phyloP scores from a whole-genome alignment of 2,797 vertebrate genomes.

The Danio aesculapii region DNA sequence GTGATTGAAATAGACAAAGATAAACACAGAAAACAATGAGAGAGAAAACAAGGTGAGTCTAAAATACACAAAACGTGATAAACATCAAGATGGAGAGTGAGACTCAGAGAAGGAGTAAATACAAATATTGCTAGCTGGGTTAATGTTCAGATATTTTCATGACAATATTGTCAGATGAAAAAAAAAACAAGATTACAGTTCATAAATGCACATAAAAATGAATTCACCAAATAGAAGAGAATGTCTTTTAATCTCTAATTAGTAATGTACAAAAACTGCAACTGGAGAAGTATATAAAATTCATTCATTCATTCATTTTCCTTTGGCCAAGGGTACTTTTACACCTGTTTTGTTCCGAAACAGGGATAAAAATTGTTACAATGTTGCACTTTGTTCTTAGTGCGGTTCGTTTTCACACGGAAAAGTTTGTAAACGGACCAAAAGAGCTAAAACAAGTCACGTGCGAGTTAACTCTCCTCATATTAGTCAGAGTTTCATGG shows the following conservation, averaged over 20 bases:
- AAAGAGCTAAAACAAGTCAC: too few species aligned
- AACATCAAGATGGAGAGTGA: slow-evolving; percentile 5
- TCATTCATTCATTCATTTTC: too few species aligned
- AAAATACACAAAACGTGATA: slow-evolving; percentile 53
- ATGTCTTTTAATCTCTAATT: neutral
- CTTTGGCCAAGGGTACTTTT: too few species aligned
- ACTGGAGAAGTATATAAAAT: too few species aligned
- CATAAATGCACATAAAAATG: neutral
- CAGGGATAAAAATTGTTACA: too few species aligned
- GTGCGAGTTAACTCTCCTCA: too few species aligned
- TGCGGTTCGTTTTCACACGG: too few species aligned
- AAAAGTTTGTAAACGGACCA: too few species aligned
- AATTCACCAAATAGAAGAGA: neutral
- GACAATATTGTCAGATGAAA: neutral
- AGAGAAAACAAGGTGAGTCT: slow-evolving; percentile 57
- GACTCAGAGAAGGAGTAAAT: slow-evolving; percentile 29
- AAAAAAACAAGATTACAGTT: neutral
- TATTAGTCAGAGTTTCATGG: too few species aligned
- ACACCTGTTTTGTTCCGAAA: too few species aligned
- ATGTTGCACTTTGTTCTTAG: too few species aligned
- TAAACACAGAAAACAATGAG: slow-evolving; percentile 36
- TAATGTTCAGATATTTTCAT: neutral
- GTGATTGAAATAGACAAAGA: slow-evolving; percentile 9
- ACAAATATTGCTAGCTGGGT: slow-evolving; percentile 33
- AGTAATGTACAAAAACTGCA: neutral